A percentile compares a stretch with the other conserved stretches of the same genome.
Evolutionary conservation across 2,797 vertebrate genomes (phyloP).

Genomic region (Syngnathus rostellatus): DNA sequence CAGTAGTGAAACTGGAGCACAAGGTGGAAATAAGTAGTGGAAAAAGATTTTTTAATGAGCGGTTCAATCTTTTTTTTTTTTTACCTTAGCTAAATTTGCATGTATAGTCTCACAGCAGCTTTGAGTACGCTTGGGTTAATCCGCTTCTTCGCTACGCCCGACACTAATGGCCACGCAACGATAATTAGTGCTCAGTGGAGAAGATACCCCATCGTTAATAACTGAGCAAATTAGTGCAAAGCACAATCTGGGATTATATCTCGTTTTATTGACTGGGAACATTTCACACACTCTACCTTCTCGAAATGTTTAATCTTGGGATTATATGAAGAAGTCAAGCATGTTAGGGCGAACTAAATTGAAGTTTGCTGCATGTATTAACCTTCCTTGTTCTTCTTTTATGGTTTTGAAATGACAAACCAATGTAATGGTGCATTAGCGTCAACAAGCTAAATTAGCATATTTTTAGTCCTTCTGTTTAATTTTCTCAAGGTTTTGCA

Average conservation of each 20-base stretch:
- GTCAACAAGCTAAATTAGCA: too few species aligned
- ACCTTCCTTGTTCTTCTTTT: too few species aligned
- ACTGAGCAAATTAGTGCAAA: neutral
- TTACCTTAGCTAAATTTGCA: neutral
- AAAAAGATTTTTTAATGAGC: slow-evolving; percentile 7
- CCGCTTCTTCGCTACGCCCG: neutral
- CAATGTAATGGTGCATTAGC: too few species aligned
- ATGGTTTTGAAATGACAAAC: too few species aligned
- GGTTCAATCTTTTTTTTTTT: neutral
- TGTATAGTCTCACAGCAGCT: neutral
- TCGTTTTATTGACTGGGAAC: neutral
- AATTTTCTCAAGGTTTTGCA: too few species aligned
- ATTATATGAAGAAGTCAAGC: neutral
- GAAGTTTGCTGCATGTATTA: too few species aligned
- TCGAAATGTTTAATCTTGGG: neutral
- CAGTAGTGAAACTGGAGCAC: slow-evolving; percentile 12
- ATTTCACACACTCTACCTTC: neutral
- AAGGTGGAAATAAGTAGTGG: slow-evolving; percentile 19
- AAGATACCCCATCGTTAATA: slow-evolving; percentile 1
- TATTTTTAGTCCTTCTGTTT: too few species aligned
- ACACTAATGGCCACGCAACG: neutral
- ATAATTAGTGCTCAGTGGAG: slow-evolving; percentile 2
- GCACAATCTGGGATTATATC: neutral
- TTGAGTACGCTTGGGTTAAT: slow-evolving; percentile 2
- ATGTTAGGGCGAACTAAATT: too few species aligned